Evolutionary conservation across 2,113 vertebrate species (phyloP).

Genomic region (Trogon melanurus): DNA sequence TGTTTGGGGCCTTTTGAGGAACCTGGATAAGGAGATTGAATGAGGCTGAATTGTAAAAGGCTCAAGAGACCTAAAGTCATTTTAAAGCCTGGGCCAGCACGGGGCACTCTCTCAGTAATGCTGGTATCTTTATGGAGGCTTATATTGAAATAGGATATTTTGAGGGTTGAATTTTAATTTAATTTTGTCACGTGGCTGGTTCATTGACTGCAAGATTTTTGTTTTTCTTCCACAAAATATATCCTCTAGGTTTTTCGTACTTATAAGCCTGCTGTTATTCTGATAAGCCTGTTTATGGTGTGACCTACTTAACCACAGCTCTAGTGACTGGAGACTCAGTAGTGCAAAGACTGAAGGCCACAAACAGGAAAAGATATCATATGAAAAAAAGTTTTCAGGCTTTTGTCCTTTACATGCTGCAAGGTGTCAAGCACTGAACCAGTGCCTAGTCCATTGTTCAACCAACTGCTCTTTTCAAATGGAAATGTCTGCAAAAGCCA

Average conservation of each 20-base stretch:
- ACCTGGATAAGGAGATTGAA: not conserved
- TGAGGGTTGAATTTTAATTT: not conserved
- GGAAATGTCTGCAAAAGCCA: slow-evolving; percentile 53
- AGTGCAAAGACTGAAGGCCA: slow-evolving; percentile 42
- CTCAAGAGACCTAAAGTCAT: not conserved
- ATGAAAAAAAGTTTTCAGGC: slow-evolving; percentile 15
- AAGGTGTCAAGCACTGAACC: slow-evolving; percentile 41
- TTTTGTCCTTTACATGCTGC: slow-evolving; percentile 37
- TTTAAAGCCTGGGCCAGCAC: not conserved
- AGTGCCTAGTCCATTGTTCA: slow-evolving; percentile 25
- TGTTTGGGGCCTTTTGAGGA: not conserved
- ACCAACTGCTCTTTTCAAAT: slow-evolving; percentile 56
- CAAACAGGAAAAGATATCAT: slow-evolving; percentile 59
- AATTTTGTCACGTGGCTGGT: not conserved
- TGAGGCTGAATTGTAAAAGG: not conserved
- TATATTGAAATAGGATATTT: accelerated
- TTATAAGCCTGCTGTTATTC: not conserved
- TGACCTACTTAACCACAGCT: slow-evolving; percentile 12
- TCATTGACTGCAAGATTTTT: slow-evolving; percentile 10
- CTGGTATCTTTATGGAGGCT: not conserved
- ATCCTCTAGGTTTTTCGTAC: slow-evolving; percentile 7
- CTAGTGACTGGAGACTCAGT: not conserved
- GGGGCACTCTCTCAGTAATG: not conserved
- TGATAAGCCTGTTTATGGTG: slow-evolving; percentile 34
- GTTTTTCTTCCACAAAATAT: not conserved